Percentiles rank a stretch among this genome's conserved stretches.
Conservation (phyloP, 2,888 invertebrate genomes). For the Agonopterix subpropinquella region DNA sequence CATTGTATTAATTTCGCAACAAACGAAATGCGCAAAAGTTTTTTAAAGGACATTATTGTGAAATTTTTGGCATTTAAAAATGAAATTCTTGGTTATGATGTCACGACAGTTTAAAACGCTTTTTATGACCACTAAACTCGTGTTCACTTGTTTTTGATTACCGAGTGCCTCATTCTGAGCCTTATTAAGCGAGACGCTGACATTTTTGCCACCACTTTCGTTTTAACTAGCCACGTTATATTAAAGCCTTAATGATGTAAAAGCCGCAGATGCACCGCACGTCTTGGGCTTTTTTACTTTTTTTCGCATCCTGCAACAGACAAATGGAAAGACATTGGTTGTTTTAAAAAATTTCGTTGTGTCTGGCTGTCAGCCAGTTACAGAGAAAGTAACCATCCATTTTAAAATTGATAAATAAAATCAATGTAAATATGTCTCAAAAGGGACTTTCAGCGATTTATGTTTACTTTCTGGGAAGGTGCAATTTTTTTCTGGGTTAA, state of each 20-base stretch:
- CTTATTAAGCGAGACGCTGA: constrained; percentile 43
- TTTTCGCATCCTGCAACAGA: too few species aligned
- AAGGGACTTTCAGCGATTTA: too few species aligned
- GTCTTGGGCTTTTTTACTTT: too few species aligned
- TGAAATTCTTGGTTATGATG: constrained; percentile 35
- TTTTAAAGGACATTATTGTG: constrained; percentile 34
- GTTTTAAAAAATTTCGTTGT: too few species aligned
- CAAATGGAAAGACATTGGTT: too few species aligned
- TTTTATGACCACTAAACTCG: constrained; percentile 46
- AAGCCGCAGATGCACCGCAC: constrained; percentile 1
- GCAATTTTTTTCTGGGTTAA: too few species aligned
- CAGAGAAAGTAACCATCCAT: too few species aligned
- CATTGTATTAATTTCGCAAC: constrained; percentile 19
- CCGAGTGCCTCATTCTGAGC: constrained; percentile 34
- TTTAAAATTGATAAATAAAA: too few species aligned
- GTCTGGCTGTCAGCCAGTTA: too few species aligned
- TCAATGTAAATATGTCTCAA: too few species aligned
- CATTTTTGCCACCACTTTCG: constrained; percentile 29
- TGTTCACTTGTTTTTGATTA: constrained; percentile 43
- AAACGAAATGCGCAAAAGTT: constrained; percentile 25
- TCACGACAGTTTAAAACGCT: constrained; percentile 39
- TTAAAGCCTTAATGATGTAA: neutral
- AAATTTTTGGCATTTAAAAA: constrained; percentile 39
- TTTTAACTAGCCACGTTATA: constrained; percentile 1
- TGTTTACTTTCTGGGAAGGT: too few species aligned